Evolutionary conservation across 2,888 invertebrate species (phyloP).

Genomic region (Deilephila elpenor): DNA sequence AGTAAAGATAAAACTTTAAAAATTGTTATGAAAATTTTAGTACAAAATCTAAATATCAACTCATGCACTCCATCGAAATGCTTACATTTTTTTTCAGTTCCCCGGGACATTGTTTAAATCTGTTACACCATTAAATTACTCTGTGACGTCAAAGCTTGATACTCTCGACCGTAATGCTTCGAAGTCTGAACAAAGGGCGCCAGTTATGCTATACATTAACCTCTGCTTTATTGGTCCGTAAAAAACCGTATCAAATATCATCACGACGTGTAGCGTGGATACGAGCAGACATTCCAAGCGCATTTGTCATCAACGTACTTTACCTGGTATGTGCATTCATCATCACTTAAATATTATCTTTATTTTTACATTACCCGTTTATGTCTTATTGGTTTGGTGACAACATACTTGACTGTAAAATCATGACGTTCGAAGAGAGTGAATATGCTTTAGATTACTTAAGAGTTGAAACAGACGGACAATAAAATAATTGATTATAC

Average conservation of each 20-base stretch:
- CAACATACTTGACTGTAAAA: neutral
- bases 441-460: neutral
- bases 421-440: neutral
- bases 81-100: too few species aligned
- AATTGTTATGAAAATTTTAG: too few species aligned
- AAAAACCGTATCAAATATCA: slow-evolving; percentile 26
- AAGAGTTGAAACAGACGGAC: neutral
- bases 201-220: slow-evolving; percentile 21
- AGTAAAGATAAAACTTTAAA: too few species aligned
- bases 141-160: slow-evolving; percentile 10
- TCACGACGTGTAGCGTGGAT: slow-evolving; percentile 5
- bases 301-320: slow-evolving; percentile 19
- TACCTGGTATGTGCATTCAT: slow-evolving; percentile 10
- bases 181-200: slow-evolving; percentile 4
- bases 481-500: too few species aligned
- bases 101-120: too few species aligned
- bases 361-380: neutral
- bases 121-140: neutral
- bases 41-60: too few species aligned
- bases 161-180: neutral
- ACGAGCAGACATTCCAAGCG: slow-evolving; percentile 15
- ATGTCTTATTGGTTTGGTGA: neutral
- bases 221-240: slow-evolving; percentile 24
- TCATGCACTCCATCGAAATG: too few species aligned
- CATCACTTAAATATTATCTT: neutral